Evolutionary conservation across 2,113 vertebrate genomes (phyloP), one percentile per base, ranked within the genome.

Genomic region (Irena cyanogastra): DNA sequence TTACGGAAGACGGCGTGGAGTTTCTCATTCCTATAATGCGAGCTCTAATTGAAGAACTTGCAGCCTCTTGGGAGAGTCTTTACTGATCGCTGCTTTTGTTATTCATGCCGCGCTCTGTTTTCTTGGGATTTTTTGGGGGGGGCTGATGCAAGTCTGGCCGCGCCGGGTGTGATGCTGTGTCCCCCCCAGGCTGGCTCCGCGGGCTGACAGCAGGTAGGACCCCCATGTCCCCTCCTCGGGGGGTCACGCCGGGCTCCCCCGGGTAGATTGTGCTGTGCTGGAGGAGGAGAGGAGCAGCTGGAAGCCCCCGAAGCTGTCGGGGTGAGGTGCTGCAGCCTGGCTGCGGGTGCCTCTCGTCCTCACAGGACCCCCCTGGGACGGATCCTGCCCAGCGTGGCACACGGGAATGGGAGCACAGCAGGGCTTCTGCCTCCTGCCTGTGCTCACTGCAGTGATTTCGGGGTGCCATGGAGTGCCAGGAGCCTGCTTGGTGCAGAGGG

Each of bases 31-130:
- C 93, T 95, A 90, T 97, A 97, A 97, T 96, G 97, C 75, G 93
- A 88, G 92, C 95, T 97, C 96, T 97, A 97, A 97, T 96, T 97
- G 96, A 96, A 96, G 96, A 97, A 94, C 93, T 95, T 94, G 91
- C 92, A 44, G 94, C 96, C 97, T 95, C 93, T 81, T 95, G 96
- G 96, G 96, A 96, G 92, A 91, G 41, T 91, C 93, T 94, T 95
- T 89, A 94, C 95, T 95, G 95, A 96, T 93, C 82, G 82, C 72
- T 92, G 94, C 94, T 93, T 94, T 95, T 96, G 91, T 94, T 94
- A 93, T 94, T 90, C 89, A 79, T 47, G 76, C 83, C 30, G 33
- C 8, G 50, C 82, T 90, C 94, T 72, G 85, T 84, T 96, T 94
- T 89, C 88, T 28, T 24, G 93, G 84, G 20, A 7, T 56, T 63